Conservation (phyloP, 2,113 vertebrate species). For the Mesocricetus auratus region DNA sequence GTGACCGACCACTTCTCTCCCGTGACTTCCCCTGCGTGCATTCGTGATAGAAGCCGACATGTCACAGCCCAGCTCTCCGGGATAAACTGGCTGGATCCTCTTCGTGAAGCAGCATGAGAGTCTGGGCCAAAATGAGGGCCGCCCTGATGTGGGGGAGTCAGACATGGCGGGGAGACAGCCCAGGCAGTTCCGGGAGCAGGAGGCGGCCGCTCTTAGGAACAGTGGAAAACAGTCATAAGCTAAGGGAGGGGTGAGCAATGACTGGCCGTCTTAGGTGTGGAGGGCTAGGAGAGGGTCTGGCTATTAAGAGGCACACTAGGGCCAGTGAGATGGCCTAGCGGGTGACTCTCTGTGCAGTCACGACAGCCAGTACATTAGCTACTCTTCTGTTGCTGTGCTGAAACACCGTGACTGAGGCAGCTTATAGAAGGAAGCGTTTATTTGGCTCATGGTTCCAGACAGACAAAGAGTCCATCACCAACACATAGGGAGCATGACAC, state of each 20-base stretch:
- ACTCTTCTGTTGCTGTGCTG: neutral
- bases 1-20: constrained; percentile 29
- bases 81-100: neutral
- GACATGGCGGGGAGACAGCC: too few relatives aligned
- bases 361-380: neutral
- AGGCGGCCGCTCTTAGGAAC: constrained; percentile 14
- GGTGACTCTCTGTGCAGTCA: neutral
- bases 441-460: neutral
- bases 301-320: neutral
- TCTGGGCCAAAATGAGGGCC: neutral
- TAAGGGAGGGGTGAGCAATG: neutral
- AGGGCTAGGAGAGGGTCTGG: neutral
- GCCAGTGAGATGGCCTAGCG: neutral
- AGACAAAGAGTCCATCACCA: neutral
- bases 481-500: too few relatives aligned
- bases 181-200: constrained; percentile 12
- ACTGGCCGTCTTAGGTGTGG: neutral
- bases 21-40: neutral
- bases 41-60: neutral
- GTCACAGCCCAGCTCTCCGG: neutral
- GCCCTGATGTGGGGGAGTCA: neutral
- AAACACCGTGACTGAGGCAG: neutral
- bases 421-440: too few relatives aligned
- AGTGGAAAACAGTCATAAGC: neutral
- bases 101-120: neutral